These are phyloP conservation scores for Linnaemya vulpina DNA, from an alignment of 2,888 invertebrate genomes.

Conservation along the genomic window DNA sequence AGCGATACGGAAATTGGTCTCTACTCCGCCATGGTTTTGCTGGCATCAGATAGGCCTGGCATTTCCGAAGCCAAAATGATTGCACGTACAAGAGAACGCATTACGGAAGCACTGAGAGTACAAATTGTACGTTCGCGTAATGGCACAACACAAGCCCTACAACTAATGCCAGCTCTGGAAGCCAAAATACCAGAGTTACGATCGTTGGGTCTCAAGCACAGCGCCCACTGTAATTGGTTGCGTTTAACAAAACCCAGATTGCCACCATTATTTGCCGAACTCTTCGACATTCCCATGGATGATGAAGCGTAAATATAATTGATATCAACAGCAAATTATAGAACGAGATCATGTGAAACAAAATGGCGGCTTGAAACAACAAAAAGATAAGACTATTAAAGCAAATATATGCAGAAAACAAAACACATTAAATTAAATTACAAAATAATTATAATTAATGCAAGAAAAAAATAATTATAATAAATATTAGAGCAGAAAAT, in stretches of 20 bases:
- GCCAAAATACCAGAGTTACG: conserved; percentile 90
- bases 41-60: conserved; percentile 91
- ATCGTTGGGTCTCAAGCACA: conserved; percentile 91
- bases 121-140: conserved; percentile 85
- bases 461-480: conserved; percentile 3
- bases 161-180: conserved; percentile 83
- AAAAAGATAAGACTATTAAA: conserved; percentile 70
- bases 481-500: conserved; percentile 30
- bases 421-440: conserved; percentile 45
- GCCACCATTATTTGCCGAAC: conserved; percentile 97
- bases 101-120: conserved; percentile 93
- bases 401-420: conserved; percentile 60
- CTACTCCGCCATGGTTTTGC: conserved; percentile 92
- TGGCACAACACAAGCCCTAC: conserved; percentile 82
- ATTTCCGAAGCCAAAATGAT: conserved; percentile 91
- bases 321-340: neutral
- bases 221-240: conserved; percentile 94
- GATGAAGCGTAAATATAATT: conserved; percentile 85
- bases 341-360: conserved; percentile 30
- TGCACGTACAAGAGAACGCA: conserved; percentile 90
- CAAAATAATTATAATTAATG: conserved; percentile 42
- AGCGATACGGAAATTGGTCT: conserved; percentile 96
- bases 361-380: conserved; percentile 62
- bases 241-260: conserved; percentile 90
- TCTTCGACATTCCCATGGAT: conserved; percentile 97